phyloP scores from a whole-genome alignment of 1,140 invertebrate species.

The Drosophila kikkawai region DNA sequence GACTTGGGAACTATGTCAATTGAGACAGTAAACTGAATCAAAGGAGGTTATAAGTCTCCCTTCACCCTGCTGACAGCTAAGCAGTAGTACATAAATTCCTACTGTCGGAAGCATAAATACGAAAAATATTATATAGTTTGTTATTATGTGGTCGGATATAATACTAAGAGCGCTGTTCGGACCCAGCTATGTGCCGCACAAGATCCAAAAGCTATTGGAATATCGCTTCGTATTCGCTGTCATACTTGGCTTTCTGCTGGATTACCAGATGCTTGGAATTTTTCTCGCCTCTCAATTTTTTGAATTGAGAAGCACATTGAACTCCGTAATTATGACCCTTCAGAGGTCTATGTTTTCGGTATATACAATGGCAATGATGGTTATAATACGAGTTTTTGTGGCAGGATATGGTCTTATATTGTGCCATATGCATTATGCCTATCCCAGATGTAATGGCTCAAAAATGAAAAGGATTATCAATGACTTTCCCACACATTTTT shows the following conservation, averaged over 20 bases:
- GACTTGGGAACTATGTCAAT: constrained; percentile 52
- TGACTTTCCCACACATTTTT: constrained; percentile 9
- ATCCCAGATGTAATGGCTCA: constrained; percentile 2
- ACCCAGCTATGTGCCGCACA: constrained; percentile 12
- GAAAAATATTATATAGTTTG: background rate
- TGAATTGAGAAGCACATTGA: background rate
- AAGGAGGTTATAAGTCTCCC: constrained; percentile 24
- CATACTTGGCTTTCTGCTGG: constrained; percentile 6
- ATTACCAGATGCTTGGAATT: constrained; percentile 23
- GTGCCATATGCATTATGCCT: constrained; percentile 28
- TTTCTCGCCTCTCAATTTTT: constrained; percentile 26
- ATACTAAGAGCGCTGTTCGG: background rate
- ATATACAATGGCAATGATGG: background rate
- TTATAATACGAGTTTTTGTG: background rate
- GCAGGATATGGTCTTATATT: constrained; percentile 32
- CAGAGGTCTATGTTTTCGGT: background rate
- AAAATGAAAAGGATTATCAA: background rate
- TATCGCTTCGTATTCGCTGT: constrained; percentile 30
- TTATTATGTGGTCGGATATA: constrained; percentile 2
- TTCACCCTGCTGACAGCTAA: constrained; percentile 3
- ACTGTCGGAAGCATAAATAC: background rate
- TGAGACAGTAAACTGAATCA: constrained; percentile 31
- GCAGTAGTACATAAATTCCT: constrained; percentile 17
- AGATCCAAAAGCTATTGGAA: constrained; percentile 17
- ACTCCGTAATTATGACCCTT: background rate